Conservation (phyloP, 2,888 invertebrate genomes). For the Polia nebulosa region DNA sequence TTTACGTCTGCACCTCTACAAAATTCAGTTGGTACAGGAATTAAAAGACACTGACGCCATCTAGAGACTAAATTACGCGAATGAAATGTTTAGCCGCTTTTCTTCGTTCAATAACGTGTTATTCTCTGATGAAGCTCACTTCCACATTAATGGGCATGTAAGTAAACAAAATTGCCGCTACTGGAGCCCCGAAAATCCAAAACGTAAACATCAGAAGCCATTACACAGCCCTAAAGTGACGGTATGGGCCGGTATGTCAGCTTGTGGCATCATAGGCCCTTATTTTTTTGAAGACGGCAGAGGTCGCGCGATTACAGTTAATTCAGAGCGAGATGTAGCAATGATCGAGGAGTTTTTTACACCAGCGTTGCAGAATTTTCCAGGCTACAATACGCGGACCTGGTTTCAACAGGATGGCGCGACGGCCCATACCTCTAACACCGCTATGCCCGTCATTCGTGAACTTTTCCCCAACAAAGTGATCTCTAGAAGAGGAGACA, state of each 20-base stretch:
- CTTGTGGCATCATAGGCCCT: constrained; percentile 59
- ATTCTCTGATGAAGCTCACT: constrained; percentile 1
- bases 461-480: constrained; percentile 32
- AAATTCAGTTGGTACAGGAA: no score
- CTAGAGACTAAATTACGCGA: constrained; percentile 31
- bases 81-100: constrained; percentile 39
- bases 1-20: no score
- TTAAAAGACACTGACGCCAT: no score
- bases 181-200: constrained; percentile 53
- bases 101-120: constrained; percentile 35
- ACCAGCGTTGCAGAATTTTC: constrained; percentile 48
- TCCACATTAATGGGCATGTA: not conserved
- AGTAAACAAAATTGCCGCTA: constrained; percentile 60
- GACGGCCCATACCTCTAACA: constrained; percentile 55
- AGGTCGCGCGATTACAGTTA: not conserved
- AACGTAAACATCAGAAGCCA: constrained; percentile 56
- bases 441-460: constrained; percentile 32
- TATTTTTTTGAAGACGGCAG: constrained; percentile 62
- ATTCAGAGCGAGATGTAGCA: no score
- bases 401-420: constrained; percentile 60
- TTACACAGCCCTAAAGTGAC: constrained; percentile 56
- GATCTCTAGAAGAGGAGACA: constrained; percentile 2
- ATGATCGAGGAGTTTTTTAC: constrained; percentile 42
- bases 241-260: constrained; percentile 59
- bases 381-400: constrained; percentile 42